These are phyloP conservation scores for Ennomos erosarius DNA, from an alignment of 2,888 invertebrate species.

Conservation along the genomic window DNA sequence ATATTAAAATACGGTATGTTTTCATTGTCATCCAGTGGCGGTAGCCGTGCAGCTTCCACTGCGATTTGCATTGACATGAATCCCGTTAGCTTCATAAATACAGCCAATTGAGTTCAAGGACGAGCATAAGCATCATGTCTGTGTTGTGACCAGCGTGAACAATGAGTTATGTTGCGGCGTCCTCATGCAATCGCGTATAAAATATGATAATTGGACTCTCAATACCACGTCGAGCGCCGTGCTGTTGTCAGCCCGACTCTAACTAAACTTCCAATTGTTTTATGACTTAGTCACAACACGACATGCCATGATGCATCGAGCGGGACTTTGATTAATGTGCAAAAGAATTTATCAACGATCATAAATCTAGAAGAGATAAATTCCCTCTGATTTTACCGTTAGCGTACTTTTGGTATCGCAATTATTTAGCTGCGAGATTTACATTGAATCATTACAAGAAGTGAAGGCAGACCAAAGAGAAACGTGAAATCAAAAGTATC, in stretches of 20 bases:
- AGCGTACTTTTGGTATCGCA: conserved; percentile 40
- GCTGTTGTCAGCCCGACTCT: conserved; percentile 47
- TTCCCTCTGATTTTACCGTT: conserved; percentile 33
- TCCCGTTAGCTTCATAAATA: conserved; percentile 80
- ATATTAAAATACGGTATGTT: conserved; percentile 26
- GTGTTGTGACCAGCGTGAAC: conserved; percentile 82
- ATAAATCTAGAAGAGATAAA: conserved; percentile 29
- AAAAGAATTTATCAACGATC: conserved; percentile 24
- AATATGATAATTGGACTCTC: conserved; percentile 79
- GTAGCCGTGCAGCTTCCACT: conserved; percentile 64
- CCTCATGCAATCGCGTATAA: conserved; percentile 80
- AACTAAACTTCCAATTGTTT: conserved; percentile 33
- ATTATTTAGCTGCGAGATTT: conserved; percentile 35
- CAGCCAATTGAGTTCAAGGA: conserved; percentile 83
- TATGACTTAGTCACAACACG: conserved; percentile 24
- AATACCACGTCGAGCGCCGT: conserved; percentile 55
- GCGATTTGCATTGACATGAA: conserved; percentile 80
- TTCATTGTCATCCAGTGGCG: conserved; percentile 54
- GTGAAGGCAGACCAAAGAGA: conserved; percentile 43
- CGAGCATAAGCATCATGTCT: conserved; percentile 74
- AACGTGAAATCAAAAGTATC: conserved; percentile 68
- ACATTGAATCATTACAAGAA: conserved; percentile 30
- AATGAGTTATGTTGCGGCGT: conserved; percentile 77
- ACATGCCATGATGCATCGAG: conserved; percentile 12
- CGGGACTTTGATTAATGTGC: conserved; percentile 25